Evolutionary conservation across 2,888 invertebrate species (phyloP).

Genomic region (Sarcophaga variegata): DNA sequence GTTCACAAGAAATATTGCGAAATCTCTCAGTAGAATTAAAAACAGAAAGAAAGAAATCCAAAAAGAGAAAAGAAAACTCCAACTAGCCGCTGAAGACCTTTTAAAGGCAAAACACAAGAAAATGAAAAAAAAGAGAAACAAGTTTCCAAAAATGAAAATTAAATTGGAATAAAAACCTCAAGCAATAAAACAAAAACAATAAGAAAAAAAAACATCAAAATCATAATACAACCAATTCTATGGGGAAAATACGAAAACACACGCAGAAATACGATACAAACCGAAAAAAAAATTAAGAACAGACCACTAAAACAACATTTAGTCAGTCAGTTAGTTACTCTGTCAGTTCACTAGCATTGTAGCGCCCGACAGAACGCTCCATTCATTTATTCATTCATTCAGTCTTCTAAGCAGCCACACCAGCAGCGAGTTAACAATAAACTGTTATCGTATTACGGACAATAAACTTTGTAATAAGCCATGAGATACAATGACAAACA

Average conservation of each 20-base stretch:
- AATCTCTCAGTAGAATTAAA: conserved; percentile 14
- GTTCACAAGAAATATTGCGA: conserved; percentile 41
- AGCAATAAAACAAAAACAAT: conserved; percentile 11
- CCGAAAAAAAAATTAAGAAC: not conserved
- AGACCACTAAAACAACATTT: conserved; percentile 40
- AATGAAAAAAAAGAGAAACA: conserved; percentile 41
- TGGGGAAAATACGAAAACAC: conserved; percentile 39
- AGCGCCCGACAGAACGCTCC: too few species aligned
- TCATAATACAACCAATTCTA: conserved; percentile 26
- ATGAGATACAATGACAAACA: conserved; percentile 8
- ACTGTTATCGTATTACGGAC: conserved; percentile 60
- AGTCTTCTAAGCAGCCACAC: conserved; percentile 5
- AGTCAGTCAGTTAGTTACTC: not conserved
- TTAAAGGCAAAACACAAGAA: conserved; percentile 34
- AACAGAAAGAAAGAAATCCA: not conserved
- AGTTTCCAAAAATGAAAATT: conserved; percentile 60
- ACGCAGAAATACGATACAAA: not conserved
- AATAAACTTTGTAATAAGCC: conserved; percentile 48
- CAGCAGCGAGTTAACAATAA: conserved; percentile 21
- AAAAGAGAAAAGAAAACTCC: not conserved
- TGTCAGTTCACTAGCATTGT: conserved; percentile 10
- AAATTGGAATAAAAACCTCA: conserved; percentile 51
- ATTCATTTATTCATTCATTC: not conserved
- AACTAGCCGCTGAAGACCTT: conserved; percentile 18
- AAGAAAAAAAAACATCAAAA: conserved; percentile 1